Base-by-base conservation (phyloP, 2,797 vertebrate species). In the Enteromius anoplus region DNA sequence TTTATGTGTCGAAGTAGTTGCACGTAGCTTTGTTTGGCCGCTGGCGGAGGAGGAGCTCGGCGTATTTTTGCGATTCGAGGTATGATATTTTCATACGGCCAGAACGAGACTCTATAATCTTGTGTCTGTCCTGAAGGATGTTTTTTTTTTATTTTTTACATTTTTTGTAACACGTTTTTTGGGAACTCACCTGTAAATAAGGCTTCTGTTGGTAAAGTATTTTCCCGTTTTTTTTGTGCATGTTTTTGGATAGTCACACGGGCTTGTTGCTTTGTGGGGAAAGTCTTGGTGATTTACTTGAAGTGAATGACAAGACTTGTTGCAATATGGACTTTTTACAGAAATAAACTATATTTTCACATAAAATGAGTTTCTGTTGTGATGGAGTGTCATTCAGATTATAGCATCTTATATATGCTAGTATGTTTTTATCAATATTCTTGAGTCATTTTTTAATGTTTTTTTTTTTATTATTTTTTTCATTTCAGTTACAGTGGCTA, bases 341-440 rank as follows among this genome's bases (percentile, higher is more conserved):
- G 87, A 90, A 96, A 95, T 95, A 95, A 96, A 96, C 90, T 92
- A 89, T 96, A 96, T 96, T 96, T 96, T 96, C 75, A 60, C 73
- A 60, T 60, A 42, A 60, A 75, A 60, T 11, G 34, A 32, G n/a
- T 65, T 29, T n/a, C 3, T 62, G 26, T 60, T 34, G 21, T 76
- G 60, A 17, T 64, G 29, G 60, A 60, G 55, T 60, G 11, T 60
- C 55, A 60, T 60, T 60, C n/a, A 12, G 55, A 23, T 26, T 23
- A 3, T 23, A 12, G n/a, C 55, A 23, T 23, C 5, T 23, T 58
- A 26, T 60, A 26, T 60, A 23, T 60, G 23, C 23, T 26, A 26
- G 4, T 60, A 26, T 23, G 12, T 14, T 58, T 23, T 58, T 60
- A 60, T 60, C 5, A 26, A 60, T 60, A 12, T 55, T 11, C 23